Percentiles rank a stretch among this genome's conserved stretches.
phyloP scores from a whole-genome alignment of 2,113 vertebrate species.

The Echinops telfairi region DNA sequence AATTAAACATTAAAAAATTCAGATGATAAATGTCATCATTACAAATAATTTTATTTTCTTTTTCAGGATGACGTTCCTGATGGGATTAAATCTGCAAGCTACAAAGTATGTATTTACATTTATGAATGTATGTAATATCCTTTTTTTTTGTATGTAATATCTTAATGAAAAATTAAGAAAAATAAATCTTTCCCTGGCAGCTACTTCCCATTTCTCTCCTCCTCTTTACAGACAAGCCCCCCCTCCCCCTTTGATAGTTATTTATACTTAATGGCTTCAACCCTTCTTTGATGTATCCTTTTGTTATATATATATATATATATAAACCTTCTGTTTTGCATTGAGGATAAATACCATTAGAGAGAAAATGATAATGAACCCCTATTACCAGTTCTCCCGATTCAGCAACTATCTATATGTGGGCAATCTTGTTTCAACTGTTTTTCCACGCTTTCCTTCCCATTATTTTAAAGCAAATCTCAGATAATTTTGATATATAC shows the following conservation, averaged over 20 bases:
- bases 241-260: too few species aligned
- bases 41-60: conserved; percentile 37
- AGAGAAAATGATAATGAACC: neutral
- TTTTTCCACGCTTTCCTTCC: too few species aligned
- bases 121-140: neutral
- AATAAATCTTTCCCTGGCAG: neutral
- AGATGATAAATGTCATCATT: conserved; percentile 15
- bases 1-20: conserved; percentile 43
- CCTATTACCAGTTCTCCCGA: too few species aligned
- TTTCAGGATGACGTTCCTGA: conserved; percentile 93
- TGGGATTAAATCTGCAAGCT: conserved; percentile 89
- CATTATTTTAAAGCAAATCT: too few species aligned
- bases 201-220: neutral
- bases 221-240: neutral
- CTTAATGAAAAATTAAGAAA: too few species aligned
- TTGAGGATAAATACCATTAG: conserved; percentile 27
- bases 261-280: too few species aligned
- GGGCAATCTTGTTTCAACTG: too few species aligned
- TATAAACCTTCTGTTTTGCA: neutral
- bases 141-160: neutral
- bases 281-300: neutral
- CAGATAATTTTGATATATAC: too few species aligned
- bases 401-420: too few species aligned
- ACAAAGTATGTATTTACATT: conserved; percentile 88
- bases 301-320: neutral